Conservation (phyloP, 2,113 vertebrate species). For the Oplegnathus fasciatus region DNA sequence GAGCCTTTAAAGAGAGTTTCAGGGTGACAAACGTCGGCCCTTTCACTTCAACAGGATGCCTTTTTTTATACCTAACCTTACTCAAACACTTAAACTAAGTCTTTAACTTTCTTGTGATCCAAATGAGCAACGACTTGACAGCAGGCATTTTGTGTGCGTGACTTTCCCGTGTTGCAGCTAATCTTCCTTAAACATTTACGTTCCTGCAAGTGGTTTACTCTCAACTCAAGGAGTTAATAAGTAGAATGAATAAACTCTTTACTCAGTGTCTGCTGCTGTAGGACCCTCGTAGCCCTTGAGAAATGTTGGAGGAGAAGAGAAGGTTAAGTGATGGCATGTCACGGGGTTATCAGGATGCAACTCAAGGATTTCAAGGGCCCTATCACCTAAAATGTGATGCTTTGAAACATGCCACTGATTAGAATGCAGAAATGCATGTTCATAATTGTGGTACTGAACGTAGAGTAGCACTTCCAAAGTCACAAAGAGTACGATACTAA, state of each 20-base stretch:
- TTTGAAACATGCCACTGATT: background rate
- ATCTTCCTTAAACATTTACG: conserved; percentile 59
- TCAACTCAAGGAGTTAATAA: conserved; percentile 57
- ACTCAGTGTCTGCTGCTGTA: background rate
- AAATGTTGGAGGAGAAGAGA: conserved; percentile 7
- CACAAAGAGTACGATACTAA: no score
- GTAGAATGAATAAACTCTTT: conserved; percentile 27
- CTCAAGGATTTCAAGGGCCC: background rate
- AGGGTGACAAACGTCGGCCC: background rate
- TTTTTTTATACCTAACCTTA: background rate
- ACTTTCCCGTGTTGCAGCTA: conserved; percentile 22
- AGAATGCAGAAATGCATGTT: background rate
- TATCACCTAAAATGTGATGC: no score
- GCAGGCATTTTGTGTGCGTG: background rate
- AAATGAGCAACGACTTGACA: background rate
- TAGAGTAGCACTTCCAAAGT: background rate
- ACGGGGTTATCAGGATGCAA: conserved; percentile 16
- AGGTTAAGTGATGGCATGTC: conserved; percentile 13
- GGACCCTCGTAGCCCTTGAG: background rate
- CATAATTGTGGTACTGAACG: background rate
- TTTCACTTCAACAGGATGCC: conserved; percentile 11
- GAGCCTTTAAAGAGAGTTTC: background rate
- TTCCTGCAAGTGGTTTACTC: conserved; percentile 15
- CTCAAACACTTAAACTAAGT: background rate
- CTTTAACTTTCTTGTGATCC: background rate